Base-by-base conservation (phyloP, 2,888 invertebrate species). In the Neocrepidodera transversa region DNA sequence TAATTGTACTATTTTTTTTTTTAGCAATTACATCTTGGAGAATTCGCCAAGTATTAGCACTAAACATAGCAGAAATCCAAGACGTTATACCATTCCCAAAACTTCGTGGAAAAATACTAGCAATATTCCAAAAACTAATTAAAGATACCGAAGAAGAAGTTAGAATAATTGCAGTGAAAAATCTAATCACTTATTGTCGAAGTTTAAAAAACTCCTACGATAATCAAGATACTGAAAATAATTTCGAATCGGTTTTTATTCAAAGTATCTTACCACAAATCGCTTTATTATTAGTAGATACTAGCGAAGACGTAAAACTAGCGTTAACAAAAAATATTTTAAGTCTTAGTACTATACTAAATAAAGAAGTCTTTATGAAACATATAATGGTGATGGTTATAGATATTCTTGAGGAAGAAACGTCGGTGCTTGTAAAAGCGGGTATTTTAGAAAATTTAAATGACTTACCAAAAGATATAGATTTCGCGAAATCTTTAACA, bases 391-490 rank as follows among this genome's bases (percentile, higher is more conserved):
- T 77, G 1, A 56, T 77, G 26, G 66, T 79, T 1, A 64, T 72
- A 3, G 66, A 71, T 23, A 69, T 73, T n/a, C 66, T 78, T 42
- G 71, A 75, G 45, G 68, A 70, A 10, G 77, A 78, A 30, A 67
- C 70, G 2, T 71, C 69, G 0, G 73, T 70, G 59, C 48, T 58
- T 0, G 70, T 77, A 2, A 76, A 75, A 58, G 76, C 77, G 50
- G 76, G 74, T 49, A 74, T 76, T 55, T 66, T 78, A 35, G 68
- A 71, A 32, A 76, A 75, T 56, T 64, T 79, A 35, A 71, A 76
- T 60, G 70, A 69, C 42, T 68, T 78, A n/a, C 74, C 76, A 1
- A 52, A 68, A 1, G 71, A 73, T 26, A 66, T 78, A 14, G 75
- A 74, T 47, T 67, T 76, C 0, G 71, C 70, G 1, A 54, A 68